Percentiles rank a stretch among this genome's conserved stretches.
These are phyloP conservation scores for Proterorhinus semilunaris DNA, from an alignment of 2,113 vertebrate species.

Conservation along the genomic window DNA sequence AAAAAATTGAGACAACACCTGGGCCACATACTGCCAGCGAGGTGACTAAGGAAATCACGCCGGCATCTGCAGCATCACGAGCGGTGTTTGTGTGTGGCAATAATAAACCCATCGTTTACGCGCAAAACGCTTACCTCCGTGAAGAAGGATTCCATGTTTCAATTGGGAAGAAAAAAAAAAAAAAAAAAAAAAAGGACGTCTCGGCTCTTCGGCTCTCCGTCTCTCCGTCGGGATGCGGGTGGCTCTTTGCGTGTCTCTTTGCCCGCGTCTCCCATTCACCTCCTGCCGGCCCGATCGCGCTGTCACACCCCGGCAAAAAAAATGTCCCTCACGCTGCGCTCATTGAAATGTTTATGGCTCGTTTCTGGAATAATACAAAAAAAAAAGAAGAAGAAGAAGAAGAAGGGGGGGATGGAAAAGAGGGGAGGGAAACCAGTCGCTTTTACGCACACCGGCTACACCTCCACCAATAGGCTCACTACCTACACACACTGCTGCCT, in stretches of 20 bases:
- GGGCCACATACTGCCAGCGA: conserved; percentile 11
- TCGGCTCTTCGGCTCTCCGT: conserved; percentile 55
- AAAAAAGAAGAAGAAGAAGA: too few relatives aligned
- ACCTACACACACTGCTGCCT: not conserved
- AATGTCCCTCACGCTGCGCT: conserved; percentile 43
- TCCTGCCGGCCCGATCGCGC: conserved; percentile 6
- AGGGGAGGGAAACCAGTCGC: conserved; percentile 36
- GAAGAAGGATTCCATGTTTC: conserved; percentile 79
- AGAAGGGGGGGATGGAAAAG: conserved; percentile 13
- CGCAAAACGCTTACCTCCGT: conserved; percentile 65
- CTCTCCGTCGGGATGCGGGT: conserved; percentile 27
- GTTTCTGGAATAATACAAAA: too few relatives aligned
- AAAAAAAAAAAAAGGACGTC: conserved; percentile 33
- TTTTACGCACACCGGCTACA: conserved; percentile 35
- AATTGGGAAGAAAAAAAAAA: conserved; percentile 4
- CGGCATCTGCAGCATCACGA: conserved; percentile 2
- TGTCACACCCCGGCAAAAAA: conserved; percentile 15
- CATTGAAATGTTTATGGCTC: conserved; percentile 20
- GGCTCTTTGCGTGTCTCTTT: conserved; percentile 33
- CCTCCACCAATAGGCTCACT: conserved; percentile 3
- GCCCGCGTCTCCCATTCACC: conserved; percentile 70
- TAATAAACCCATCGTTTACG: not conserved
- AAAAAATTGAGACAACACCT: conserved; percentile 43
- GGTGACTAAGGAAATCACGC: not conserved
- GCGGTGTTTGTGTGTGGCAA: not conserved